Evolutionary conservation across 2,797 vertebrate genomes (phyloP).

Genomic region (Florisuga fusca): DNA sequence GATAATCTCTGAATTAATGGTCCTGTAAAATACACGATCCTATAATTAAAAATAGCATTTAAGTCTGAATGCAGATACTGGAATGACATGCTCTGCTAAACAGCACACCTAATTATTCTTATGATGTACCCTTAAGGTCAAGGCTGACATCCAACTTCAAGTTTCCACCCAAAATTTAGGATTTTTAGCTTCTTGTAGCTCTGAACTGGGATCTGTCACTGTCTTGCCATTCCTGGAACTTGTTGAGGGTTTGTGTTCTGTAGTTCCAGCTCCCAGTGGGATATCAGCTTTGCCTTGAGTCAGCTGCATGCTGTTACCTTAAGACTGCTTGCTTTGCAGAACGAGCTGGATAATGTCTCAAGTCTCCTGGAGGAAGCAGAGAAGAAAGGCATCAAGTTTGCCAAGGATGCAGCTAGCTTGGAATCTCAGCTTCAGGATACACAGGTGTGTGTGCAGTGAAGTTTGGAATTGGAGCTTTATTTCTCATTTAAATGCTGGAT

Average conservation of each 20-base stretch:
- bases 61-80: background rate
- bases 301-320: background rate
- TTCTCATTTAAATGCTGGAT: background rate
- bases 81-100: background rate
- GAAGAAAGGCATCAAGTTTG: conserved; percentile 93
- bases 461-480: background rate
- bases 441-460: conserved; percentile 80
- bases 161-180: background rate
- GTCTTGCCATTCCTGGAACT: background rate
- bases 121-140: background rate
- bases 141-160: background rate
- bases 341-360: conserved; percentile 92
- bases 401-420: conserved; percentile 90
- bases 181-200: background rate
- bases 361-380: conserved; percentile 92
- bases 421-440: conserved; percentile 96
- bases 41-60: background rate
- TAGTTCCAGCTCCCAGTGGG: background rate
- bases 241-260: background rate
- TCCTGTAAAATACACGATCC: background rate
- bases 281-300: background rate
- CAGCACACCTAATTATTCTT: background rate
- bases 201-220: background rate
- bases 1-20: background rate
- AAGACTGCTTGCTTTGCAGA: conserved; percentile 73